Base-by-base conservation (phyloP, 1,140 invertebrate species). In the Neodiprion fabricii region DNA sequence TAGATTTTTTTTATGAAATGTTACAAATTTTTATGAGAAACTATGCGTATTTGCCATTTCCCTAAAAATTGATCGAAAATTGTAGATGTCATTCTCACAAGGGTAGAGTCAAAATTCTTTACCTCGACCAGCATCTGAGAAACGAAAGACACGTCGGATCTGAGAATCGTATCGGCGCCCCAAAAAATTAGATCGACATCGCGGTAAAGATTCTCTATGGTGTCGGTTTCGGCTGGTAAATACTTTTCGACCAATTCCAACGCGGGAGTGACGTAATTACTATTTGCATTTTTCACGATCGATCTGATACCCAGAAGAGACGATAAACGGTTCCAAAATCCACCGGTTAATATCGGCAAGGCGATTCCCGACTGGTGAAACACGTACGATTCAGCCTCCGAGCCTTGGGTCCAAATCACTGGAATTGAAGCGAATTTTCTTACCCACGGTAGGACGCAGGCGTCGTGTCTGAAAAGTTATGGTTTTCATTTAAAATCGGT, bases 141-240 rank as follows among this genome's bases (percentile, higher is more conserved):
- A 3, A 88, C 71, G 10, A 80, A 69, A n/a, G 85, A 84, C 70
- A 83, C 87, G 74, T 85, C 80, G 5, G 79, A 75, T n/a, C 86
- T 79, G 68, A 88, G 78, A 48, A 87, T 78, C 17, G 78, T 67
- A 77, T 88, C 87, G 3, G 78, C 76, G 12, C 82, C 84, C 86
- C 86, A 87, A 5, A 88, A 77, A 11, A 88, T 77, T 40, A 88
- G 72, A 72, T 84, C 79, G 10, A 86, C 83, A 81, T 84, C 79
- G 5, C 81, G 78, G 72, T 88, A 88, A 12, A 85, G 78, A 74
- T 83, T 79, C 23, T 83, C 81, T 21, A 85, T 67, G n/a, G 80
- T 75, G 40, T 72, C 73, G 50, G 80, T 74, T 48, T 78, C 23
- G 48, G 83, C 72, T 9, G 79, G 73, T 10, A 87, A 40, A 50